Conservation (phyloP, 2,888 invertebrate genomes). For the Epistrophe grossulariae region DNA sequence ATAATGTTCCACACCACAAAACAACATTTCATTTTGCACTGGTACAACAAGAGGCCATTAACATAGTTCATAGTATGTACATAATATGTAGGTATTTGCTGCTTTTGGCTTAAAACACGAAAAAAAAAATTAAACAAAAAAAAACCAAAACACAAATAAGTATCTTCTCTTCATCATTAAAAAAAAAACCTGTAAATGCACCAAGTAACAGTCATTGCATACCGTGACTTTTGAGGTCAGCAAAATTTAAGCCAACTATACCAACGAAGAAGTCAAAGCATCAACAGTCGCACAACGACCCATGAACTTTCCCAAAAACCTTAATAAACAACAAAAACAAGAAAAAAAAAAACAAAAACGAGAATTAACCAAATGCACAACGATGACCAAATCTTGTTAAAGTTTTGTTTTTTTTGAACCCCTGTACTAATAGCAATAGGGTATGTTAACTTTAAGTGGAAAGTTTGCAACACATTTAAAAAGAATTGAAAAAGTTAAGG, state of each 20-base stretch:
- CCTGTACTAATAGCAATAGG: constrained; percentile 39
- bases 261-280: constrained; percentile 63
- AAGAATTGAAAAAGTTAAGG: background rate
- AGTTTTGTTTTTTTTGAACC: constrained; percentile 6
- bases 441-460: constrained; percentile 15
- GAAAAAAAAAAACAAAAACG: constrained; percentile 17
- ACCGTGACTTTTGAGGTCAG: constrained; percentile 68
- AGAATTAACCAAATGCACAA: constrained; percentile 53
- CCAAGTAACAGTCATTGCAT: constrained; percentile 44
- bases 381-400: constrained; percentile 47
- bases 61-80: constrained; percentile 67
- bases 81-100: constrained; percentile 54
- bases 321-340: constrained; percentile 42
- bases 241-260: constrained; percentile 54
- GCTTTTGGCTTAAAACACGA: constrained; percentile 24
- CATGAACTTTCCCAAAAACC: constrained; percentile 74
- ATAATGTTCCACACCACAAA: constrained; percentile 55
- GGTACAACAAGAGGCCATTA: constrained; percentile 65
- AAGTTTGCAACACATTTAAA: background rate
- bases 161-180: constrained; percentile 40
- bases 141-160: background rate
- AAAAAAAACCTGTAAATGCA: constrained; percentile 67
- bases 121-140: constrained; percentile 23
- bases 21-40: constrained; percentile 67
- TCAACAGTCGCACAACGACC: constrained; percentile 74